These are phyloP conservation scores for Stercorarius parasiticus DNA, from an alignment of 2,113 vertebrate species.

Conservation along the genomic window DNA sequence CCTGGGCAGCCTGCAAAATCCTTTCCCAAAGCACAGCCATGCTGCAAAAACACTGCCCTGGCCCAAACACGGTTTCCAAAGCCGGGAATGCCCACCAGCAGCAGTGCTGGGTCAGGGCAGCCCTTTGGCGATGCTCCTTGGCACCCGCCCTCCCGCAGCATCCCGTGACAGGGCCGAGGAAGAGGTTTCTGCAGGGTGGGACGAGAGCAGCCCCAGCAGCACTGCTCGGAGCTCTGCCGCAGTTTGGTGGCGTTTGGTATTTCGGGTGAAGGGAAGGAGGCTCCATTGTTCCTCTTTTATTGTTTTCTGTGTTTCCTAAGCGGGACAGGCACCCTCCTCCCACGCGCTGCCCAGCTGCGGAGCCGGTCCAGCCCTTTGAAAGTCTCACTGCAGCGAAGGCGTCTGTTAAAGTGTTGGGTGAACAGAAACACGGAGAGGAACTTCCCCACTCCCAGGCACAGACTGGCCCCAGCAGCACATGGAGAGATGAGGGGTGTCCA, in stretches of 20 bases:
- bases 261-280: conserved; percentile 15
- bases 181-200: neutral
- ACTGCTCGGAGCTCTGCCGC: neutral
- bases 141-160: neutral
- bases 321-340: neutral
- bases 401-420: neutral
- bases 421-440: accelerated
- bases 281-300: conserved; percentile 53
- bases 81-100: neutral
- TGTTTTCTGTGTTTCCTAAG: conserved; percentile 40
- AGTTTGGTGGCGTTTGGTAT: neutral
- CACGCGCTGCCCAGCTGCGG: neutral
- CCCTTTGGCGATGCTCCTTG: neutral
- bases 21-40: neutral
- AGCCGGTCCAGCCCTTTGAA: neutral
- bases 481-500: neutral
- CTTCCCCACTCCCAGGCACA: neutral
- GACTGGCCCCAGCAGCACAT: neutral
- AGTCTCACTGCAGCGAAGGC: neutral
- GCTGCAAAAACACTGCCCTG: neutral
- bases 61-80: neutral
- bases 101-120: neutral
- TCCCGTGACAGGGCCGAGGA: neutral
- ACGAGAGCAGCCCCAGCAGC: neutral
- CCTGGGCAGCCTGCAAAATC: neutral